Evolutionary conservation across 2,888 invertebrate genomes (phyloP), one percentile per base, ranked within the genome.

Genomic region (Apamea epomidion): DNA sequence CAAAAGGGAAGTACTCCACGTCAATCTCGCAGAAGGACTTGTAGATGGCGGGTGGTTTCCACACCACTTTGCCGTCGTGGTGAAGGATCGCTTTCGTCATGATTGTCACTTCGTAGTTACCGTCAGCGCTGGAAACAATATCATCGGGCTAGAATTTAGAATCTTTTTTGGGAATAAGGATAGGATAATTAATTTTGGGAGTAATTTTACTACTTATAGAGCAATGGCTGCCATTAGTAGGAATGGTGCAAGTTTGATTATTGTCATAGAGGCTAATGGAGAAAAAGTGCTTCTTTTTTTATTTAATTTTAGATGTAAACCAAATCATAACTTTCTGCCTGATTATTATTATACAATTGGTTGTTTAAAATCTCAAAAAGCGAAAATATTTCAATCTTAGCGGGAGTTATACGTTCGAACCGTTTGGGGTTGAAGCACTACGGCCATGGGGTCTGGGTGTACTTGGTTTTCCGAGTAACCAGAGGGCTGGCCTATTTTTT

Each of bases 41-140:
- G 97, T 99, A 99, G 96, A 99, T 99, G 93, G 99, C 99, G 32
- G 99, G 99, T 64, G 99, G 99, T 95, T 99, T 99, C 99, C 99
- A 99, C 74, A 98, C 98, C 87, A 99, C 99, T 95, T 98, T 98
- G 45, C 99, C 99, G 89, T 98, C 98, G 95, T 99, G 98, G 94
- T 99, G 98, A 79, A 99, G 98, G 91, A 99, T 99, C 88, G 99
- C 99, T 97, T 99, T 99, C 89, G 99, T 99, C 99, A 99, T 99
- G 95, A 99, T 99, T 91, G 99, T 99, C 94, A 99, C 99, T 97
- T 99, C 99, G 97, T 99, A 99, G 97, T 99, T 99, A 87, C 99
- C 99, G 94, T 99, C 99, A 90, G 99, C 99, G 96, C 99, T 99
- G 97, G 4, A 91, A 86, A 95, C 74, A 90, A 90, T 87, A 54